Conservation (phyloP, 2,888 invertebrate species). For the Caenorhabditis panamensis region DNA sequence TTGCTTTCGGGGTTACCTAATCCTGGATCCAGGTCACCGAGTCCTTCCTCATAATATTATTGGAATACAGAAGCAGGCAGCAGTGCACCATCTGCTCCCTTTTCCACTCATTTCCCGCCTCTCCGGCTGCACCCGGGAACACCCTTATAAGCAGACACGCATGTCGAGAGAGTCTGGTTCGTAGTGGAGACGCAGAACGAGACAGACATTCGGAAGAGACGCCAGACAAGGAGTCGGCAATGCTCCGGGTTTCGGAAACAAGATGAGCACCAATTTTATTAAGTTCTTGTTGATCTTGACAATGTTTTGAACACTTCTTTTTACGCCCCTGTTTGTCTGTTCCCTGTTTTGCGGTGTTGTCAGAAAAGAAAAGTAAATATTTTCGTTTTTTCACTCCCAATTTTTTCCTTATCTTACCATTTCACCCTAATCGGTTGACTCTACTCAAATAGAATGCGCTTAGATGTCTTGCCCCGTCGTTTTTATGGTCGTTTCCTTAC, state of each 20-base stretch:
- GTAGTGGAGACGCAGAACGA: background rate
- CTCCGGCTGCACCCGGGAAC: background rate
- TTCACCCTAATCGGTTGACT: background rate
- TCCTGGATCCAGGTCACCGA: background rate
- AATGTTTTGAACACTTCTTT: constrained; percentile 82
- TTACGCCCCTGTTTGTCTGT: background rate
- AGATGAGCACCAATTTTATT: background rate
- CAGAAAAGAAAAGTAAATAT: constrained; percentile 7
- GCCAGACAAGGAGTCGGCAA: background rate
- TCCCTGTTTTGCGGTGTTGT: background rate
- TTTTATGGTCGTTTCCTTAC: background rate
- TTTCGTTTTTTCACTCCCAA: background rate
- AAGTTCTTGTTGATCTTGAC: background rate
- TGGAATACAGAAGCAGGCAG: constrained; percentile 41
- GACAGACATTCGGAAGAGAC: constrained; percentile 74
- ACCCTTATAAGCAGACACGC: constrained; percentile 6
- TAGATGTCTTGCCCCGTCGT: background rate
- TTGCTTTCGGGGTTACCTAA: constrained; percentile 17
- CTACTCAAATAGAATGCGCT: constrained; percentile 4
- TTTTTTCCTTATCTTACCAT: constrained; percentile 1
- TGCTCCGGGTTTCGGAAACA: background rate
- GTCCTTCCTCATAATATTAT: constrained; percentile 11
- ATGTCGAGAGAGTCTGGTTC: constrained; percentile 11
- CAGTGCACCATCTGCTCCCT: constrained; percentile 47
- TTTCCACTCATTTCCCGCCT: background rate